Conservation (phyloP, 1,140 invertebrate genomes). For the Teleogryllus occipitalis region DNA sequence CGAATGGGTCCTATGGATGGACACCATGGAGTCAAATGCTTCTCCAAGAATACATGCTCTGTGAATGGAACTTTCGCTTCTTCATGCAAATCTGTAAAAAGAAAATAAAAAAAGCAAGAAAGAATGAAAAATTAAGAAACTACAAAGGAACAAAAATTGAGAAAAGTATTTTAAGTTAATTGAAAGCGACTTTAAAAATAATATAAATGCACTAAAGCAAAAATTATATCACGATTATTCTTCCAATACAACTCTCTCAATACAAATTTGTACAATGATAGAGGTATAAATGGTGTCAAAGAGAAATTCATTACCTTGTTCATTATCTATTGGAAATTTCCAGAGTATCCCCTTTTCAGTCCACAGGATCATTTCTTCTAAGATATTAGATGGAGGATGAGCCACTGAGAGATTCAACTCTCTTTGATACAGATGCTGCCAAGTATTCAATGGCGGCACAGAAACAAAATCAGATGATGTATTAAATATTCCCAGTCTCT, state of each 20-base stretch:
- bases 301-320: slow-evolving; percentile 60
- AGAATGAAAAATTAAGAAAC: neutral
- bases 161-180: no score
- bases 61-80: slow-evolving; percentile 75
- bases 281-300: slow-evolving; percentile 22
- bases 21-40: slow-evolving; percentile 78
- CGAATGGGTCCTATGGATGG: slow-evolving; percentile 79
- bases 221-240: no score
- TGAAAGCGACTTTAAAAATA: no score
- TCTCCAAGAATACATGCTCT: slow-evolving; percentile 89
- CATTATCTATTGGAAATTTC: slow-evolving; percentile 96
- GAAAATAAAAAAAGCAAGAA: neutral
- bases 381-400: slow-evolving; percentile 76
- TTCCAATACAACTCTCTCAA: neutral
- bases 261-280: neutral
- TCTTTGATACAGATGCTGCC: slow-evolving; percentile 54
- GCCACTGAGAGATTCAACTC: slow-evolving; percentile 54
- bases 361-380: slow-evolving; percentile 89
- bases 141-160: no score
- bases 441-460: slow-evolving; percentile 50
- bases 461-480: slow-evolving; percentile 29
- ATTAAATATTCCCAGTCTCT: slow-evolving; percentile 24
- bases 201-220: no score
- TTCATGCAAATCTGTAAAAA: slow-evolving; percentile 58
- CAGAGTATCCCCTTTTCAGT: slow-evolving; percentile 92